Percentiles rank a stretch among this genome's conserved stretches.
phyloP scores from a whole-genome alignment of 2,113 vertebrate genomes.

The Puffinus mauretanicus region DNA sequence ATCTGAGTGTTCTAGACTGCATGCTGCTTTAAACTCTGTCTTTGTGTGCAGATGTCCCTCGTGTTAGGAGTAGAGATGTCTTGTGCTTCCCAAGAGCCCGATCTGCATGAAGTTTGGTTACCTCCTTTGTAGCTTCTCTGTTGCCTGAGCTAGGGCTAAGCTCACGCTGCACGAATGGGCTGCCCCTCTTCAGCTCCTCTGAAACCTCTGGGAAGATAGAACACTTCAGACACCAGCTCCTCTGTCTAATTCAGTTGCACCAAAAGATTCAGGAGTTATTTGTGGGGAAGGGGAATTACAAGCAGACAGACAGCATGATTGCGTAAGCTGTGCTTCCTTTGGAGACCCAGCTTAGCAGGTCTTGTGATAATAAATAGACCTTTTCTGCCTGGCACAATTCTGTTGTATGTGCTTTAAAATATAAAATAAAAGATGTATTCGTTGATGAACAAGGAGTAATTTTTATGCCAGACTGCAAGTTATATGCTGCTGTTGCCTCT shows the following conservation, averaged over 20 bases:
- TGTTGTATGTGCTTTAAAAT: not conserved
- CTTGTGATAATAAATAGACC: not conserved
- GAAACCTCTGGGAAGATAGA: not conserved
- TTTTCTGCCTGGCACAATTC: not conserved
- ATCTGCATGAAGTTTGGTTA: accelerated
- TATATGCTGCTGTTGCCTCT: not conserved
- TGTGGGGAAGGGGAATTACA: not conserved
- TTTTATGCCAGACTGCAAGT: not conserved
- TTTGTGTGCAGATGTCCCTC: not conserved
- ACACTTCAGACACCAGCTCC: not conserved
- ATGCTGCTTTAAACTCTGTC: not conserved
- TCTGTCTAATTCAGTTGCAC: too few species aligned
- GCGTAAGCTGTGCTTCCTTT: not conserved
- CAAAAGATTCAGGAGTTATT: not conserved
- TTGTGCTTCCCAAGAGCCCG: accelerated
- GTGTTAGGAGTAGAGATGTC: not conserved
- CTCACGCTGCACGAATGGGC: not conserved
- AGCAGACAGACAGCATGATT: not conserved
- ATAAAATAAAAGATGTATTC: not conserved
- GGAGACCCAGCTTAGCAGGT: not conserved
- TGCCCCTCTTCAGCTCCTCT: not conserved
- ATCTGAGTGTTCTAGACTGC: not conserved
- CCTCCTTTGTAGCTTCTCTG: not conserved
- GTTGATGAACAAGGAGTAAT: not conserved
- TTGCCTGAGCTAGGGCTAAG: not conserved